Evolutionary conservation across 2,888 invertebrate species (phyloP).

Genomic region (Netelia melanura): DNA sequence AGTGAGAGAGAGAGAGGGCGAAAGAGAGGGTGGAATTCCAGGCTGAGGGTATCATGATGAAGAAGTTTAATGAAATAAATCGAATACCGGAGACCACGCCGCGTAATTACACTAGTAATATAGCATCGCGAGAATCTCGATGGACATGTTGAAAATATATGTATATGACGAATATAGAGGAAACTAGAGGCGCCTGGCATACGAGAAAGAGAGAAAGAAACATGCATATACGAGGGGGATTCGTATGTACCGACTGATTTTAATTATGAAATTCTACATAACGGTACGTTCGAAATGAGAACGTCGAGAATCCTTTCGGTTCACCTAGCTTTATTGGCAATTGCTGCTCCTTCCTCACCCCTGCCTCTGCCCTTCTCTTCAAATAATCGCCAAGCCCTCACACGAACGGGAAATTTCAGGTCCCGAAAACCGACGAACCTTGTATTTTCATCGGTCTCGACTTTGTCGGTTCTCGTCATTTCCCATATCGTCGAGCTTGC

Average conservation of each 20-base stretch:
- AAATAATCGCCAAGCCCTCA: constrained; percentile 52
- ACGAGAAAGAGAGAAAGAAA: background rate
- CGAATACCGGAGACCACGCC: constrained; percentile 53
- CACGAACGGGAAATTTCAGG: constrained; percentile 65
- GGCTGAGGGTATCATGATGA: constrained; percentile 47
- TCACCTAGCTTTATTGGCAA: constrained; percentile 65
- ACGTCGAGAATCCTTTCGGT: constrained; percentile 72
- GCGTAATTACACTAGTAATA: constrained; percentile 65
- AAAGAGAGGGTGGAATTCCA: background rate
- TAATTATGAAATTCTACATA: constrained; percentile 77
- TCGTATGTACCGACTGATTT: constrained; percentile 71
- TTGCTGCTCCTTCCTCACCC: constrained; percentile 50
- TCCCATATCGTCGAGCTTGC: constrained; percentile 44
- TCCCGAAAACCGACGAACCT: constrained; percentile 67
- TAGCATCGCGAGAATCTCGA: constrained; percentile 45
- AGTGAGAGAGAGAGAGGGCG: background rate
- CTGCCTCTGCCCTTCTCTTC: background rate
- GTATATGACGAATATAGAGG: background rate
- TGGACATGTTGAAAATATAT: constrained; percentile 5
- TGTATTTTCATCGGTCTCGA: constrained; percentile 60
- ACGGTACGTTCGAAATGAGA: constrained; percentile 68
- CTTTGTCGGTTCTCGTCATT: constrained; percentile 62
- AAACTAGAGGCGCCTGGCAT: background rate
- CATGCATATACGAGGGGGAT: constrained; percentile 8
- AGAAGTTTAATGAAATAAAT: constrained; percentile 69